Base-by-base conservation (phyloP, 2,888 invertebrate genomes). In the Rhimphoctona megacephalus region DNA sequence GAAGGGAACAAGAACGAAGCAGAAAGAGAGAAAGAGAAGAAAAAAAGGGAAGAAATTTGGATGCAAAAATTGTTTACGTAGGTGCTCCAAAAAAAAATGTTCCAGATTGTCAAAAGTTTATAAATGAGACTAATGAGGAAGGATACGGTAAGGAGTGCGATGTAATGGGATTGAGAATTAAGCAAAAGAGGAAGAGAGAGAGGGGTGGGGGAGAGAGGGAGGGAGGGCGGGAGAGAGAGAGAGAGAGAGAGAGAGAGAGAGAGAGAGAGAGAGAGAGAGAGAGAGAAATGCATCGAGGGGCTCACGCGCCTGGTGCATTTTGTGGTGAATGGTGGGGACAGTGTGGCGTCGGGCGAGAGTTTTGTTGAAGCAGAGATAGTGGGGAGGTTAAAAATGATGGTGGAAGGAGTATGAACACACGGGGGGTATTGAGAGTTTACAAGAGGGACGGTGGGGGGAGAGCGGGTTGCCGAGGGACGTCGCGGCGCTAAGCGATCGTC, bases 401-500 rank as follows among this genome's bases (percentile, higher is more conserved):
- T 39, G 85, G 49, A 33, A 70, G 74, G 83, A 33, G 80, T 33
- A 22, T 46, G 17, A 36, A 49, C 57, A 73, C 30, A 33, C 67
- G 78, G n/a, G 69, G 57, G 64, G 46, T 49, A 66, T 49, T 49
- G 76, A 76, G 76, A 64, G 64, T 76, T 76, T 76, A 76, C 70
- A 46, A 43, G 39, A 57, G 61, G 67, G 14, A 61, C 78, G 87
- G 87, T 87, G 90, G 89, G 88, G 90, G 87, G 84, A 73, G 86
- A 81, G 85, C 87, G 91, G 92, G 91, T 91, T 92, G 89, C 90
- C 90, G 90, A 92, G 90, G 89, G 91, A 90, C 90, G 90, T 90
- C 89, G 90, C 91, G 92, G 91, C 91, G 91, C 91, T 92, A 90
- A 90, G 90, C 89, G 90, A 86, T 90, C 90, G 91, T 90, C 91